Evolutionary conservation across 1,140 invertebrate species (phyloP).

Genomic region (Bombus waltoni): DNA sequence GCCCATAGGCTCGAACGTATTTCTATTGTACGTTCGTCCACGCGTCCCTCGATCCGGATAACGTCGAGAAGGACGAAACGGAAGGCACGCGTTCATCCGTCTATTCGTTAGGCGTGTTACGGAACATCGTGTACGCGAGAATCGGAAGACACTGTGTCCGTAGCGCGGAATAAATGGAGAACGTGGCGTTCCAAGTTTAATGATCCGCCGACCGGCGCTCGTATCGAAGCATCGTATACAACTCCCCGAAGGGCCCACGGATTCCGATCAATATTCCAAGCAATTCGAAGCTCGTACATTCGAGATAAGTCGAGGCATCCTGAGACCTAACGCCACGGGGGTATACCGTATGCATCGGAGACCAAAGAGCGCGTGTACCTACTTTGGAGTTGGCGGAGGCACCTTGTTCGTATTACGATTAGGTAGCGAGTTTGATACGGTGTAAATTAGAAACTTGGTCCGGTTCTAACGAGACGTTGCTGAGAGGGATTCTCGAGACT

Average conservation of each 20-base stretch:
- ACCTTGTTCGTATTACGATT: constrained; percentile 6
- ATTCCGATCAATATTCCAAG: constrained; percentile 33
- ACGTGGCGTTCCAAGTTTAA: constrained; percentile 27
- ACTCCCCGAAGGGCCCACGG: constrained; percentile 8
- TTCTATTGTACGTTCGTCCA: no score
- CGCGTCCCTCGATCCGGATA: no score
- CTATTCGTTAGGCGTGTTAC: neutral
- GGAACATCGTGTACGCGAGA: neutral
- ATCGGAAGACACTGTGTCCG: constrained; percentile 11
- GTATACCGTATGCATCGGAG: neutral
- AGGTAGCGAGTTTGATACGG: neutral
- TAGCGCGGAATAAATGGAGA: neutral
- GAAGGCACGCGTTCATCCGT: no score
- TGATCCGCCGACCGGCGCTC: constrained; percentile 5
- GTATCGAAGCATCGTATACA: constrained; percentile 12
- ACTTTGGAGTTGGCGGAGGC: neutral
- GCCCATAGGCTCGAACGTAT: no score
- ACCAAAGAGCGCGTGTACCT: neutral
- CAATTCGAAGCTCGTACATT: constrained; percentile 27
- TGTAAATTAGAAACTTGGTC: constrained; percentile 4
- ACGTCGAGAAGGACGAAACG: no score
- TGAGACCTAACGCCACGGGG: neutral
- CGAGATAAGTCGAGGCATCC: constrained; percentile 12
- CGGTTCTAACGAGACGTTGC: neutral
- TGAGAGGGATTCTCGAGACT: no score